A percentile compares a stretch with the other conserved stretches of the same genome.
phyloP scores from a whole-genome alignment of 2,797 vertebrate species.

The Myotis pilosus region DNA sequence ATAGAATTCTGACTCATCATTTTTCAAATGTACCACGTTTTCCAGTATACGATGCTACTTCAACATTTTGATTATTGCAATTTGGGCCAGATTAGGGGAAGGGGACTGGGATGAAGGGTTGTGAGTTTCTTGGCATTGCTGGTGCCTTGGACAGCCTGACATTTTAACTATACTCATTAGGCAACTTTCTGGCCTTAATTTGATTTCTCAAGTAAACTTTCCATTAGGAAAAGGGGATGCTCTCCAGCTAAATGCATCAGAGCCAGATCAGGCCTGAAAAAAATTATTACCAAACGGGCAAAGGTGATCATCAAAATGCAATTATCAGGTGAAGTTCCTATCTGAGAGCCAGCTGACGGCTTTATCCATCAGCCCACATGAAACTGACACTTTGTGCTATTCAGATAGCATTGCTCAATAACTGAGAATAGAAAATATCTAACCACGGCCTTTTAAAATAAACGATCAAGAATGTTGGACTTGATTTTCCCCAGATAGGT shows the following conservation, averaged over 20 bases:
- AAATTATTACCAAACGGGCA: neutral
- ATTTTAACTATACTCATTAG: neutral
- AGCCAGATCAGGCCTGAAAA: neutral
- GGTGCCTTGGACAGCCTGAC: neutral
- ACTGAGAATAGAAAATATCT: neutral
- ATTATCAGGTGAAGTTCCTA: neutral
- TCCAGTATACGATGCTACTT: neutral
- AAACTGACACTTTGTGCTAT: neutral
- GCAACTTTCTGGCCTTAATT: constrained; percentile 7
- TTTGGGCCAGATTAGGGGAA: neutral
- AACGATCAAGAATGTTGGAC: neutral
- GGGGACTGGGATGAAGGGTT: neutral
- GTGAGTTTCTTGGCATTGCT: neutral
- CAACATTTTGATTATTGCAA: neutral
- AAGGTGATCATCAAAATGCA: neutral
- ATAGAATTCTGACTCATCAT: neutral
- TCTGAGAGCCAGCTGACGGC: neutral
- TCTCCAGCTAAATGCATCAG: neutral
- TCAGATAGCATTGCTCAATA: neutral
- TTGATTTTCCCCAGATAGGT: neutral
- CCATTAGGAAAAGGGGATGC: neutral
- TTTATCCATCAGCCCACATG: neutral
- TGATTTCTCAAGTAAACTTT: constrained; percentile 28
- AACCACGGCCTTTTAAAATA: neutral
- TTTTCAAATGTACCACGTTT: constrained; percentile 21